Percentiles rank a stretch among this genome's conserved stretches.
Evolutionary conservation across 2,797 vertebrate genomes (phyloP).

Genomic region (Karalla daura): DNA sequence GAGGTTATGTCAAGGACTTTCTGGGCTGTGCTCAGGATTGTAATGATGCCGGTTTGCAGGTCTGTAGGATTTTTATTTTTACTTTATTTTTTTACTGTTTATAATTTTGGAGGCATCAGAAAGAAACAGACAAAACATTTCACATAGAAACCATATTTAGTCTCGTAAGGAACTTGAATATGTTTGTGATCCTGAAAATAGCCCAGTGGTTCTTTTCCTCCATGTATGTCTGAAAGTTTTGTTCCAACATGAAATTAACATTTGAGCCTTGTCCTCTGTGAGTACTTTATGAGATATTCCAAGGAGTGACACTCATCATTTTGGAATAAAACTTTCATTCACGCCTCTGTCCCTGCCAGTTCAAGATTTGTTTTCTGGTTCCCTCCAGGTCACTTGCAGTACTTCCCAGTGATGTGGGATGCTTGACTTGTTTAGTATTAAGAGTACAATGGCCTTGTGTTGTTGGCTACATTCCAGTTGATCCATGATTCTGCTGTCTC

Average conservation of each 20-base stretch:
- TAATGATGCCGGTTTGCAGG: slow-evolving; percentile 20
- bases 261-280: slow-evolving; percentile 14
- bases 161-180: slow-evolving; percentile 9
- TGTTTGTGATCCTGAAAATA: slow-evolving; percentile 15
- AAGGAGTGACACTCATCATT: slow-evolving; percentile 9
- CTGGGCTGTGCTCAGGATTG: slow-evolving; percentile 51
- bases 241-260: slow-evolving; percentile 18
- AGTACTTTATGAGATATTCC: slow-evolving; percentile 13
- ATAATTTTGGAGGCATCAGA: neutral
- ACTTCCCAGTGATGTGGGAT: slow-evolving; percentile 58
- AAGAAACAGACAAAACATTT: slow-evolving; percentile 1
- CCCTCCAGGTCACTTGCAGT: slow-evolving; percentile 43
- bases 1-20: slow-evolving; percentile 31
- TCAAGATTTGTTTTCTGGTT: slow-evolving; percentile 31
- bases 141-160: slow-evolving; percentile 14
- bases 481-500: slow-evolving; percentile 42
- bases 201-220: neutral
- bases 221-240: slow-evolving; percentile 17
- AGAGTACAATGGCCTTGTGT: slow-evolving; percentile 59
- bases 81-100: no score
- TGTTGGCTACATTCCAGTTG: slow-evolving; percentile 73
- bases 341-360: slow-evolving; percentile 33
- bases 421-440: slow-evolving; percentile 63
- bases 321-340: slow-evolving; percentile 23
- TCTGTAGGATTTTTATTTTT: no score